phyloP scores from a whole-genome alignment of 2,797 vertebrate species.

The Limosa lapponica region DNA sequence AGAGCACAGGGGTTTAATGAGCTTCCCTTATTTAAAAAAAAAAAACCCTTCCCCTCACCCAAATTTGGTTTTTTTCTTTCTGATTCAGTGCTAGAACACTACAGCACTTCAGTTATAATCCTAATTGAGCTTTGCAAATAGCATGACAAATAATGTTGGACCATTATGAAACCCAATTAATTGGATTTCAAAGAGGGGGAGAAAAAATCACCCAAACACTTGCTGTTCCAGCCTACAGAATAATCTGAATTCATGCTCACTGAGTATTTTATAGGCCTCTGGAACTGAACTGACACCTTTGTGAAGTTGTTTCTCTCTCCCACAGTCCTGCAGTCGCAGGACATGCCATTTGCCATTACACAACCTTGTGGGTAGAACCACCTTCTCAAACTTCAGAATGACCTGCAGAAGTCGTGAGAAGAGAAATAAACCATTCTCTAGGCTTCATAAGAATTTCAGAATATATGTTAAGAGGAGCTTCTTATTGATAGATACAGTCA shows the following conservation, averaged over 20 bases:
- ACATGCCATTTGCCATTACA: neutral
- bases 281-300: neutral
- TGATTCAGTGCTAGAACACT: neutral
- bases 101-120: neutral
- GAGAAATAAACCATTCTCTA: neutral
- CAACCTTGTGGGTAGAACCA: neutral
- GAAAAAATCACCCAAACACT: neutral
- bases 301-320: neutral
- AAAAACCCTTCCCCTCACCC: neutral
- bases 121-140: neutral
- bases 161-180: conserved; percentile 14
- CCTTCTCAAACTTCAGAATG: neutral
- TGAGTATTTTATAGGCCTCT: neutral
- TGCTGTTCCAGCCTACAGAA: neutral
- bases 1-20: conserved; percentile 25
- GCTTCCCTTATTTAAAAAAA: conserved; percentile 17
- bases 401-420: neutral
- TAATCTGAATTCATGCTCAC: neutral
- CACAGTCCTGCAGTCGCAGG: neutral
- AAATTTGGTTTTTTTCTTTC: neutral
- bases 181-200: neutral
- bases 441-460: neutral
- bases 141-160: neutral
- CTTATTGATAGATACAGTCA: neutral
- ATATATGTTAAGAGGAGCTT: neutral